Evolutionary conservation across 2,113 vertebrate genomes (phyloP), one percentile per base, ranked within the genome.

Genomic region (Sula dactylatra): DNA sequence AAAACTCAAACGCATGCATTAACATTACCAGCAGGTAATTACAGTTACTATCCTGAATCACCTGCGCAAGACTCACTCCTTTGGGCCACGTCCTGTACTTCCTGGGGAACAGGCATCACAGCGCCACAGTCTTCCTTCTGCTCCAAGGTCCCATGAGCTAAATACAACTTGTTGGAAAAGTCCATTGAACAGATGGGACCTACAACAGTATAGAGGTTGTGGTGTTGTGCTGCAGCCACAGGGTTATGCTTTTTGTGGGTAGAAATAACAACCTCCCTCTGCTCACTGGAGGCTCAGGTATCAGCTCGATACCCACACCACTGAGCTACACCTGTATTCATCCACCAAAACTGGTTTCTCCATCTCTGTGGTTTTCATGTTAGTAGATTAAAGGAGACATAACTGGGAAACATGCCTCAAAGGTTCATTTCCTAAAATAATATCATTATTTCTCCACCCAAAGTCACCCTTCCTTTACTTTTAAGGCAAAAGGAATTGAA

Each of bases 361-460:
- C 13, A 2, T 42, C 47, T 55, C 70, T 85, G 44, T 74, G 83
- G 38, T 62, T 91, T 93, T 47, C 26, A 19, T 13, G 13, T 47
- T 58, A 26, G n/a, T 73, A 29, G 40, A 36, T 61, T 64, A 58
- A 86, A 86, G 59, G 11, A 56, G 73, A 67, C 0, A 2, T 38
- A 73, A 45, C 44, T n/a, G 16, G 40, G 65, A 25, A 78, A 31
- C 16, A 67, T 8, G 9, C 27, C 62, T 69, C 70, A 65, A 76
- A 87, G 14, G 15, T 61, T 91, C 69, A 21, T 89, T 93, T 79
- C 73, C 44, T 49, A 38, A 90, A 96, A 76, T 45, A 67, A n/a
- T 10, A 49, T 22, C 8, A 4, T 36, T 25, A 44, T 69, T 87
- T 45, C 44, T 49, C 77, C n/a, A 61, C 58, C 7, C 20, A 40